Base-by-base conservation (phyloP, 2,113 vertebrate species). In the Alligator mississippiensis region DNA sequence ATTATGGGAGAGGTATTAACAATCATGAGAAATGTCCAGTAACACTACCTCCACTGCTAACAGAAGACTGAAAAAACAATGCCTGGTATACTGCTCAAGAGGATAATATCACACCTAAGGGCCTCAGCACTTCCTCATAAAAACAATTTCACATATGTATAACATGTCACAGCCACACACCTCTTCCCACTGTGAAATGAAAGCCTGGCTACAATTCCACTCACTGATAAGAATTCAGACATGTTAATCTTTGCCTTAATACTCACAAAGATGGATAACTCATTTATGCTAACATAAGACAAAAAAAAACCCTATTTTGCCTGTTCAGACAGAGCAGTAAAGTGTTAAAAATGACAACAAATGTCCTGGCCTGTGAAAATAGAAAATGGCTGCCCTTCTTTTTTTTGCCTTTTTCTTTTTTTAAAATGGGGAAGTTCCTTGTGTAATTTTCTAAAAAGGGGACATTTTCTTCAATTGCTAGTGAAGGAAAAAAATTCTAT, bases 51-150 rank as follows among this genome's bases (percentile, higher is more conserved):
- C 38, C 55, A 4, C 9, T 76, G 7, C 19, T 61, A 28, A 2
- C 9, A 1, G 1, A 1, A 28, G 28, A 28, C 6, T 3, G 0
- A 25, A 77, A 21, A 4, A 28, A 4, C 1, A n/a, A 28, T n/a
- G 16, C 72, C 85, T 6, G 66, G 17, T 61, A 64, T 25, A 13
- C 0, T 0, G 55, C 7, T 58, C 4, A 3, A 0, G 15, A 12
- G 6, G 10, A 28, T 5, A 21, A 24, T 59, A 62, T 27, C 12
- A 54, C 19, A 55, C 60, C 4, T 4, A 1, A 12, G n/a, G 57
- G 3, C 1, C 24, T 1, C 27, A 0, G 0, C 2, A 9, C 6
- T 64, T 59, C 5, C 14, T 4, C 22, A 0, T 13, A 11, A 19
- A 4, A 10, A 55, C 24, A n/a, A 27, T 3, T 21, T 58, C 30